Evolutionary conservation across 1,140 invertebrate genomes (phyloP).

Genomic region (Lepidurus apus): DNA sequence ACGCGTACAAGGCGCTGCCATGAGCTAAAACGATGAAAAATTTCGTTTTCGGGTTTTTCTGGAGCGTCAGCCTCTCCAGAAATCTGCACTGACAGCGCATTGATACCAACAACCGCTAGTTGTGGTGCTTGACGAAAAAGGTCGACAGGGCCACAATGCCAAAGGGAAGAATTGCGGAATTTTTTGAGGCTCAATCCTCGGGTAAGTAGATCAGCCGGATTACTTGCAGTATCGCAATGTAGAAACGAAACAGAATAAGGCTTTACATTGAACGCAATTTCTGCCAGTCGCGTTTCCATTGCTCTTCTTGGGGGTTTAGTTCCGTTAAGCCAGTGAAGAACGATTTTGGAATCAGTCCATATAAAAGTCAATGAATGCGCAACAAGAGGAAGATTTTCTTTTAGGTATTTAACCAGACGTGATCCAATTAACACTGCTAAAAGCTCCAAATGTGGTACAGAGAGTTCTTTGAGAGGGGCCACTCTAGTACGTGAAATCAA

Average conservation of each 20-base stretch:
- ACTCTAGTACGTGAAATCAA: not conserved
- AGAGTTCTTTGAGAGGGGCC: not conserved
- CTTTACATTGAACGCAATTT: not conserved
- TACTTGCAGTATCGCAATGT: not conserved
- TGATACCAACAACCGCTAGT: not conserved
- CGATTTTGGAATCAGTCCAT: not conserved
- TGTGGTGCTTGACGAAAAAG: not conserved
- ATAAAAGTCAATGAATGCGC: not conserved
- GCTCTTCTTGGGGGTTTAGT: not conserved
- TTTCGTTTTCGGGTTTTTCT: not conserved
- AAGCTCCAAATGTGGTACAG: not conserved
- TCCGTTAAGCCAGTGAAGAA: not conserved
- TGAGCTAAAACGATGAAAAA: not conserved
- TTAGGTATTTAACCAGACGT: not conserved
- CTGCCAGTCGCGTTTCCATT: not conserved
- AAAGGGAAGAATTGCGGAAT: not conserved
- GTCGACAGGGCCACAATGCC: not conserved
- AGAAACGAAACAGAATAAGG: not conserved
- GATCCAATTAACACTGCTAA: not conserved
- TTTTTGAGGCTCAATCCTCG: not conserved
- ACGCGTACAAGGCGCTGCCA: not conserved
- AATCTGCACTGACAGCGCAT: not conserved
- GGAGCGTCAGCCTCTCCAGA: too few species aligned
- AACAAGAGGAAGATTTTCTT: not conserved
- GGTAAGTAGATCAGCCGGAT: not conserved